Conservation (phyloP, 2,797 vertebrate genomes). For the Potorous gilbertii region DNA sequence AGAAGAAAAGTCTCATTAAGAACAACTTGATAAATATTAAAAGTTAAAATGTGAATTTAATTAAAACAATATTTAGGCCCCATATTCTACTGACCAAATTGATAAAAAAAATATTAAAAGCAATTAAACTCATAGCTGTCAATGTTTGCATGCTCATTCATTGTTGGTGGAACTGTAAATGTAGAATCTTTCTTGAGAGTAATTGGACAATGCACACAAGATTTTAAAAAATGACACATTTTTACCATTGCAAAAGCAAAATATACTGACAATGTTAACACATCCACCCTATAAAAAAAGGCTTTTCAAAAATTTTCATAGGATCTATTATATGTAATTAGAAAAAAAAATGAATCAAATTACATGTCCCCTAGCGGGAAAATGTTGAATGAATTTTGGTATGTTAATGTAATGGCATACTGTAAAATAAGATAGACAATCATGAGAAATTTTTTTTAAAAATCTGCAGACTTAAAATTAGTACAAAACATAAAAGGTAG, state of each 20-base stretch:
- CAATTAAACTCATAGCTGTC: background rate
- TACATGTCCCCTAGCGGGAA: background rate
- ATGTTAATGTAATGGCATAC: background rate
- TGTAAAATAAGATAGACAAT: background rate
- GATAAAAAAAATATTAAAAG: background rate
- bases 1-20: background rate
- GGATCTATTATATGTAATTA: background rate
- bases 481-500: background rate
- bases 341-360: background rate
- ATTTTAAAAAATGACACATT: background rate
- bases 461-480: background rate
- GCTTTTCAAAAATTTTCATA: background rate
- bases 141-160: background rate
- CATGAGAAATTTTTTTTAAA: background rate
- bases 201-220: too few relatives aligned
- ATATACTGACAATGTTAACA: background rate
- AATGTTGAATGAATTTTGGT: background rate
- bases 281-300: background rate
- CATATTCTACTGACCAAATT: background rate
- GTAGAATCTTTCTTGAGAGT: background rate
- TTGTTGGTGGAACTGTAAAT: background rate
- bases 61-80: background rate
- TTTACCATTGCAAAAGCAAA: background rate
- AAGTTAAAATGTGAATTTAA: background rate
- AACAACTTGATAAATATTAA: background rate